Evolutionary conservation across 2,888 invertebrate species (phyloP), one percentile per base, ranked within the genome.

Genomic region (Phrixothrix hirtus): DNA sequence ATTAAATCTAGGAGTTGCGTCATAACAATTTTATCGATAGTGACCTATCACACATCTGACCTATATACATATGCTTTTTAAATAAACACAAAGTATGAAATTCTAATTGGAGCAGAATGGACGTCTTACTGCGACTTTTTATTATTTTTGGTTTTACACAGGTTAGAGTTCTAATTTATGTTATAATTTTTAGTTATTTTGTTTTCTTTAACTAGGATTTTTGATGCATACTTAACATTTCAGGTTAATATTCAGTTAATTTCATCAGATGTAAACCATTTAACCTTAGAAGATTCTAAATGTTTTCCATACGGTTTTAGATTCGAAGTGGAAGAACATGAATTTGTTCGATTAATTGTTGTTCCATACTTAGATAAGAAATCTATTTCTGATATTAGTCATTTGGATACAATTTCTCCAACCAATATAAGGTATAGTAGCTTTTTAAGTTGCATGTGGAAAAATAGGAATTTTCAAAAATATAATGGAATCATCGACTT

Each of bases 381-480:
- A 16, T 31, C 52, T 1, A 6, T 52, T 12, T 9, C 25, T 13
- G 52, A 52, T 15, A 10, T 52, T 2, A 32, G 46, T 31, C 17
- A 25, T 2, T 29, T 52, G 14, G 17, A 42, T 12, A 11, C 27
- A 10, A 16, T 47, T 7, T 39, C 37, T 12, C 17, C 35, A 11
- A 26, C 25, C 12, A 47, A 47, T 26, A 2, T 10, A n/a, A 32
- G 52, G 6, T 37, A 46, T 16, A 52, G 42, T 10, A 31, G 42
- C 1, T 52, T 52, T 27, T 32, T 52, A 12, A 47, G 37, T 26
- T 52, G 52, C 15, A 52, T 46, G 42, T 52, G 52, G 52, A 46
- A 37, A 27, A 37, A 35, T 27, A 16, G 42, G 17, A 12, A 16
- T 9, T 52, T 52, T 15, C 41, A 46, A 27, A 29, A 15, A 15